phyloP scores from a whole-genome alignment of 1,140 invertebrate genomes.

The Aphaenogaster floridana region DNA sequence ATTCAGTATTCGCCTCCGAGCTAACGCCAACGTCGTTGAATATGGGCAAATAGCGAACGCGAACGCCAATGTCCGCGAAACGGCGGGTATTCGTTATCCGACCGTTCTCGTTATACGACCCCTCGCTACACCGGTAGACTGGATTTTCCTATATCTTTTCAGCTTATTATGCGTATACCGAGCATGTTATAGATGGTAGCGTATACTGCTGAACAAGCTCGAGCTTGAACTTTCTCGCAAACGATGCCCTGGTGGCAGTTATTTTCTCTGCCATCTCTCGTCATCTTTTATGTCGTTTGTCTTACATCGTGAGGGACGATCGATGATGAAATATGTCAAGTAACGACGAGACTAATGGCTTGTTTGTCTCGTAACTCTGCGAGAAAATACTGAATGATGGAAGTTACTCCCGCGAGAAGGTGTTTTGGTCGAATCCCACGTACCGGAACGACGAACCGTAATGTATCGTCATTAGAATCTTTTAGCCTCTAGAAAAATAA shows the following conservation, averaged over 20 bases:
- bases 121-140: background rate
- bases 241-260: background rate
- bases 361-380: conserved; percentile 37
- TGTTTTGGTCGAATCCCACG: conserved; percentile 6
- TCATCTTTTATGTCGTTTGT: conserved; percentile 32
- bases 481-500: background rate
- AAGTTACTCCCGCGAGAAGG: background rate
- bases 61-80: background rate
- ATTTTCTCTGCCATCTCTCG: conserved; percentile 4
- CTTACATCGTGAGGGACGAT: background rate
- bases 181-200: background rate
- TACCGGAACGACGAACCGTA: conserved; percentile 4
- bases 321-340: conserved; percentile 32
- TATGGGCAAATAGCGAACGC: conserved; percentile 17
- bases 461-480: background rate
- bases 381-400: conserved; percentile 16
- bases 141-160: background rate
- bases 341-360: conserved; percentile 33
- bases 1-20: background rate
- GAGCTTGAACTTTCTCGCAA: conserved; percentile 11
- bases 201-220: background rate
- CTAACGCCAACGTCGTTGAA: background rate
- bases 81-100: background rate
- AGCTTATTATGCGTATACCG: conserved; percentile 3
- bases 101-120: background rate